Evolutionary conservation across 2,113 vertebrate species (phyloP), one percentile per base, ranked within the genome.

Genomic region (Anguilla rostrata): DNA sequence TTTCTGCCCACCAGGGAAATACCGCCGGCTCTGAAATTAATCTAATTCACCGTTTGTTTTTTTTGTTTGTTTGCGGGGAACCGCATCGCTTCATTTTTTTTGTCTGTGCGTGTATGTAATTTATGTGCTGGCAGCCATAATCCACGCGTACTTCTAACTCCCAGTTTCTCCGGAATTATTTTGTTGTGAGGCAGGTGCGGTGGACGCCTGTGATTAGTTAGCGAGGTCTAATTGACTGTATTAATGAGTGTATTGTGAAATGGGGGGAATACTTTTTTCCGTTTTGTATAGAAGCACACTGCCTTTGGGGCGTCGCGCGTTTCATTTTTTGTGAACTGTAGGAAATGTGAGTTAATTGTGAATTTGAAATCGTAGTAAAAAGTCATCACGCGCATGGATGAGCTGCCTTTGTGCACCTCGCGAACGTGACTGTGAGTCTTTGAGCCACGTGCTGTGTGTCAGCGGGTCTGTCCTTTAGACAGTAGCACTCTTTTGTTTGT

Each of bases 1-100:
- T 39, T 80, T 46, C 41, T 40, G 53, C 66, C 53, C 85, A 60
- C 78, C 18, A 41, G 85, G 85, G 85, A 86, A 80, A 63, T 82
- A 86, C 49, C 34, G 34, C 57, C 39, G 20, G 18, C 12, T 39
- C 79, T 56, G 78, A 75, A 81, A 86, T 56, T 41, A 85, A 81
- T 81, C 66, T n/a, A 81, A 86, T 78, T 80, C 34, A 79, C 11
- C 29, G 15, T 11, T 49, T n/a, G n/a, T 34, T 34, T 34, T 34
- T 34, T 75, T 78, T 63, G 14, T 22, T 85, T 85, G 7, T 85
- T 85, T n/a, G 40, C 5, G 63, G 26, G 26, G 71, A 49, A n/a
- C 63, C 5, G 56, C 18, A 53, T 53, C 11, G 9, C 49, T 20
- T 34, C 41, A 85, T n/a, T 40, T 85, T 39, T 84, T 66, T 46